Evolutionary conservation across 2,888 invertebrate species (phyloP), one percentile per base, ranked within the genome.

Genomic region (Frankliniella fusca): DNA sequence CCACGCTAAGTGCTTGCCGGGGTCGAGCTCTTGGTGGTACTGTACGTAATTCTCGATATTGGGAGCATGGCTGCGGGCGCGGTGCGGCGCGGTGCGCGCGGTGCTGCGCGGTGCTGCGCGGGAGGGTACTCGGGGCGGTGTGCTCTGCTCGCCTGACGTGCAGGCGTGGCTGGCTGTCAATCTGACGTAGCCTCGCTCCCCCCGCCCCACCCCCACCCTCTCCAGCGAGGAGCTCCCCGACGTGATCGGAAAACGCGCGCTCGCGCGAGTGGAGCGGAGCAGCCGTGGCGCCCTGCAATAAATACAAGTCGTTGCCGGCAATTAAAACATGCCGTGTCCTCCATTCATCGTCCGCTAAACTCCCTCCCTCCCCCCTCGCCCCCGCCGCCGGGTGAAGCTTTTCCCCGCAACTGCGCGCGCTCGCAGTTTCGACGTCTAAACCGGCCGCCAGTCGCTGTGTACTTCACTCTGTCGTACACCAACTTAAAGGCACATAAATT

Each of bases 401-500:
- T 1, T 2, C 8, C 15, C 54, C 54, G 61, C 61, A n/a, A n/a
- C 61, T n/a, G 61, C 61, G 10, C 15, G 61, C n/a, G n/a, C n/a
- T n/a, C n/a, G n/a, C n/a, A n/a, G 61, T 18, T 61, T 61, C 61
- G 38, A 38, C 38, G 38, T 38, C 38, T 38, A 38, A 38, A 38
- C 38, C 38, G 61, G 15, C 61, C 20, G 61, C 61, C 38, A 2
- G 38, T 61, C 61, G 61, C 15, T n/a, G 0, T 7, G 61, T 61
- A 61, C 61, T 61, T 18, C 61, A 61, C 61, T 61, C 61, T n/a
- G 61, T 61, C 61, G 20, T n/a, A 61, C 61, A 61, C 61, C 18
- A 61, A 61, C 61, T 61, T 61, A 61, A 61, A 61, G 70, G 70
- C 70, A 76, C 70, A 76, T 76, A 76, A 76, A 76, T 76, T 76